Evolutionary conservation across 2,797 vertebrate species (phyloP).

Genomic region (Crenichthys baileyi): DNA sequence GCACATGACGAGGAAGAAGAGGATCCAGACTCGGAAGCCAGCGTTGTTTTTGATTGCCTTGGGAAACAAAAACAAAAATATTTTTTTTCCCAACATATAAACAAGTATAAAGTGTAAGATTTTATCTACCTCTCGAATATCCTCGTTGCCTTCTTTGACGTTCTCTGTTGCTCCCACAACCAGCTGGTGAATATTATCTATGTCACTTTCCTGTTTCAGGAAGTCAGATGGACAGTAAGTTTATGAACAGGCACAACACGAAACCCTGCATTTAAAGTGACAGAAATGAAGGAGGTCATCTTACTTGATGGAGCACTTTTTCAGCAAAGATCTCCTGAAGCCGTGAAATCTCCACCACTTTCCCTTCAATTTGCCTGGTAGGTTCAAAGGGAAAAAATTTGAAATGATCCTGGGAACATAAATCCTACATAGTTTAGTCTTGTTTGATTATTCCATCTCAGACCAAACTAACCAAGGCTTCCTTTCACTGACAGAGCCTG

Average conservation of each 20-base stretch:
- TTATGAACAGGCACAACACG: background rate
- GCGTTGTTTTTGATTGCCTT: conserved; percentile 99
- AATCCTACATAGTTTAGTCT: background rate
- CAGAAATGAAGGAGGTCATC: conserved; percentile 1
- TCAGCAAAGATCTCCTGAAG: conserved; percentile 98
- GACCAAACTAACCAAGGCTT: background rate
- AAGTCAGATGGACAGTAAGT: background rate
- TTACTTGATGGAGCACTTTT: conserved; percentile 96
- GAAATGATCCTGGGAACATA: background rate
- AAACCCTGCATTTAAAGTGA: background rate
- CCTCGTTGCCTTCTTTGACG: conserved; percentile 98
- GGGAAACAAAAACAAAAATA: conserved; percentile 6
- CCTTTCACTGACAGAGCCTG: too few species aligned
- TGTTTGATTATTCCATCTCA: background rate
- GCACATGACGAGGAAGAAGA: conserved; percentile 99
- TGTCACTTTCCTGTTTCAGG: conserved; percentile 89
- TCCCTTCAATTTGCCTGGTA: conserved; percentile 95
- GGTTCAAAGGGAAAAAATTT: conserved; percentile 21
- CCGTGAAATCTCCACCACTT: conserved; percentile 97
- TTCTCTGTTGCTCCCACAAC: conserved; percentile 98
- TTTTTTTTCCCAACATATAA: background rate
- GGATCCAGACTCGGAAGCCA: conserved; percentile 98
- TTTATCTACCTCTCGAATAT: conserved; percentile 91
- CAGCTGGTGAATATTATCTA: conserved; percentile 93
- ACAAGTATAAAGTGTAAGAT: background rate